Evolutionary conservation across 2,797 vertebrate species (phyloP).

Genomic region (Denticeps clupeoides): DNA sequence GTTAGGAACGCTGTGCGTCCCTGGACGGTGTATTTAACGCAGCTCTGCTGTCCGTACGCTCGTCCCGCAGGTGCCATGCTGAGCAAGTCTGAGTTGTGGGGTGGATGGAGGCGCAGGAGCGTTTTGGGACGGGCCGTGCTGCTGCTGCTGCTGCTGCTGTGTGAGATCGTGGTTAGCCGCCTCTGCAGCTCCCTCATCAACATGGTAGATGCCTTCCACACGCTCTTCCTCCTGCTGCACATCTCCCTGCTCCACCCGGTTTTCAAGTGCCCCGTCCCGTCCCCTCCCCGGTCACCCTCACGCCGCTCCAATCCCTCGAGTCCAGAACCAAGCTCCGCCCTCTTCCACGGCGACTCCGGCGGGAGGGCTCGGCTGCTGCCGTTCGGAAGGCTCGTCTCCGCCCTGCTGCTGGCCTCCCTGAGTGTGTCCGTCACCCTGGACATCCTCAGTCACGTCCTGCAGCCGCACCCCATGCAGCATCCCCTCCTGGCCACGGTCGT

Average conservation of each 20-base stretch:
- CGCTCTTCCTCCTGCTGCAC: constrained; percentile 47
- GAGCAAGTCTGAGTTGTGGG: constrained; percentile 1
- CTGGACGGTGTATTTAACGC: too few relatives aligned
- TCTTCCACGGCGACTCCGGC: constrained; percentile 19
- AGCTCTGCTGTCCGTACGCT: too few relatives aligned
- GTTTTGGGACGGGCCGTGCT: constrained; percentile 40
- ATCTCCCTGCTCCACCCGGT: too few relatives aligned
- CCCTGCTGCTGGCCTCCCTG: constrained; percentile 53
- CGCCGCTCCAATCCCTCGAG: neutral
- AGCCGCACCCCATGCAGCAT: constrained; percentile 39
- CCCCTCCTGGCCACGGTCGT: constrained; percentile 44
- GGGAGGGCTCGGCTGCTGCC: constrained; percentile 31
- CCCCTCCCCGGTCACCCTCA: neutral
- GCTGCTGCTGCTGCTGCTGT: constrained; percentile 51
- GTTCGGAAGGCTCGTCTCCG: constrained; percentile 47
- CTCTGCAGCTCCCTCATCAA: constrained; percentile 54
- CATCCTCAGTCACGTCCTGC: constrained; percentile 42
- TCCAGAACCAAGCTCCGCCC: neutral
- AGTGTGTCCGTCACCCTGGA: constrained; percentile 51
- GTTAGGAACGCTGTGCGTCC: too few relatives aligned
- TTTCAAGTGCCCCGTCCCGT: too few relatives aligned
- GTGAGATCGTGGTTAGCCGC: constrained; percentile 46
- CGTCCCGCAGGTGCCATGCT: constrained; percentile 37
- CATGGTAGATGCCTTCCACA: constrained; percentile 58
- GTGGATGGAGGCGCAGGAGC: constrained; percentile 26